A percentile compares a stretch with the other conserved stretches of the same genome.
These are phyloP conservation scores for Holothuria glaberrima DNA, from an alignment of 35 echinoderm and acorn worm genomes.

Conservation along the genomic window DNA sequence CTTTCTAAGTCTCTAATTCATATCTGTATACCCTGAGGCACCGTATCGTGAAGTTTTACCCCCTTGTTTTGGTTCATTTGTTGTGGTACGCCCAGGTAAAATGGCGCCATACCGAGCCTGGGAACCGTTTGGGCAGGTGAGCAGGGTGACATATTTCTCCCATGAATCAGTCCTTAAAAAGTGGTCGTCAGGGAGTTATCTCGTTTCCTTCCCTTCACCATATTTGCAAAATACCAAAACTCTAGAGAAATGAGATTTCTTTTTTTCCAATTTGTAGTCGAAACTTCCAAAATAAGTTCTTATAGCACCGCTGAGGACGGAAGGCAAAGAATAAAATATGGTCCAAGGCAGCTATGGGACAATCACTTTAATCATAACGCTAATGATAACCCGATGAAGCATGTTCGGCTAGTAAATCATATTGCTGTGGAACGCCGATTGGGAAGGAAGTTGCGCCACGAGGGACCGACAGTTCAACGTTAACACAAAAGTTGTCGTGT, in stretches of 20 bases:
- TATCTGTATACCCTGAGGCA: conserved; percentile 9
- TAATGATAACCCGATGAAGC: conserved; percentile 59
- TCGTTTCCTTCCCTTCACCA: conserved; percentile 13
- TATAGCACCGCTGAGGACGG: conserved; percentile 42
- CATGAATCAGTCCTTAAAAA: conserved; percentile 44
- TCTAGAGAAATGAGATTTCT: conserved; percentile 39
- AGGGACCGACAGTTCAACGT: conserved; percentile 26
- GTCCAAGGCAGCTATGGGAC: conserved; percentile 27
- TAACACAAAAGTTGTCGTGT: conserved; percentile 12
- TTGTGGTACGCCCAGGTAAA: conserved; percentile 18
- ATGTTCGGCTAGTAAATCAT: conserved; percentile 47
- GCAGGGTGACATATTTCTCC: conserved; percentile 35
- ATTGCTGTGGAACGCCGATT: conserved; percentile 45
- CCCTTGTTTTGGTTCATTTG: not conserved
- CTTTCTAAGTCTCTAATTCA: not conserved
- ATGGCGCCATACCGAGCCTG: conserved; percentile 1
- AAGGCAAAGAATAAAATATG: conserved; percentile 41
- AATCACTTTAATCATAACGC: conserved; percentile 57
- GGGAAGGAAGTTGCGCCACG: conserved; percentile 43
- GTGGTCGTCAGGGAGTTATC: not conserved
- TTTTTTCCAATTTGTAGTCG: conserved; percentile 18
- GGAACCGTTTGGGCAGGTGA: conserved; percentile 45
- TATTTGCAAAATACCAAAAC: conserved; percentile 32
- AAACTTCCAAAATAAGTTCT: conserved; percentile 15
- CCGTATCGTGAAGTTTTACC: not conserved